Evolutionary conservation across 2,797 vertebrate species (phyloP).

Genomic region (Pachyuromys duprasi): DNA sequence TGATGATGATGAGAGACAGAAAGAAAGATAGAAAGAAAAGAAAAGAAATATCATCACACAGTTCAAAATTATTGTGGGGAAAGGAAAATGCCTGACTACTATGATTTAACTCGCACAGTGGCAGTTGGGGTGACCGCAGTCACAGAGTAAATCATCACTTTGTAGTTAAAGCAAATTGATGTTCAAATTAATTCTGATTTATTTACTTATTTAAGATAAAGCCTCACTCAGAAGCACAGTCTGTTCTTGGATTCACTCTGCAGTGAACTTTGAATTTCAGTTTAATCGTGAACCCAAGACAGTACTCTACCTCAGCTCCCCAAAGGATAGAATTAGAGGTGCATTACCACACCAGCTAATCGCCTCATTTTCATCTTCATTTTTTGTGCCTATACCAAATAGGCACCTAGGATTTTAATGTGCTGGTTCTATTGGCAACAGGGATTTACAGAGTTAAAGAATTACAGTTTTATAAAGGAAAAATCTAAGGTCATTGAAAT

Average conservation of each 20-base stretch:
- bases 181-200: background rate
- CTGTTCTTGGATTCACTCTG: background rate
- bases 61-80: background rate
- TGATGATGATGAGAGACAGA: too few species aligned
- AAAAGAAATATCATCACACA: background rate
- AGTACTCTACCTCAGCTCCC: background rate
- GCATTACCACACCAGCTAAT: background rate
- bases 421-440: background rate
- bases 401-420: background rate
- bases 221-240: background rate
- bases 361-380: background rate
- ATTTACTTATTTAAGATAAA: background rate
- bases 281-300: background rate
- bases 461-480: background rate
- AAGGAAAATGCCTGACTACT: background rate
- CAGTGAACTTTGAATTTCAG: background rate
- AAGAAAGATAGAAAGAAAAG: background rate
- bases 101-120: background rate
- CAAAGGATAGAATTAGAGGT: background rate
- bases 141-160: background rate
- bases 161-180: background rate
- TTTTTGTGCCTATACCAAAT: background rate
- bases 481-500: background rate
- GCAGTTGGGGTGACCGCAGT: background rate
- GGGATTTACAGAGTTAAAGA: background rate